These are phyloP conservation scores for Cistogaster globosa DNA, from an alignment of 2,888 invertebrate genomes.

Conservation along the genomic window DNA sequence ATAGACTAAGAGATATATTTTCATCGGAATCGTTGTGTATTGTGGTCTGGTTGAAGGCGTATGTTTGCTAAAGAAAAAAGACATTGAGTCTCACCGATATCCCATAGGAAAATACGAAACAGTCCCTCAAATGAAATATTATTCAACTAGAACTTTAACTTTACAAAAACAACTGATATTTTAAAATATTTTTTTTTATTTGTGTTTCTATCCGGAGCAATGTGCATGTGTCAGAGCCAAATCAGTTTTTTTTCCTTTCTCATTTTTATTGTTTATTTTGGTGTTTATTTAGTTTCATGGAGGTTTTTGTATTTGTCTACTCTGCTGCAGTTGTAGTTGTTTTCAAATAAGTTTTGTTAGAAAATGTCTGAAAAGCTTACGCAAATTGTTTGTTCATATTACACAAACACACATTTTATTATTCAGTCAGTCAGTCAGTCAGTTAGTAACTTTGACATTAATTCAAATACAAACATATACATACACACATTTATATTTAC, in stretches of 20 bases:
- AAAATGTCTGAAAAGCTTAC: constrained; percentile 68
- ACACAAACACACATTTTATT: constrained; percentile 30
- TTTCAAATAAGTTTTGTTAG: constrained; percentile 38
- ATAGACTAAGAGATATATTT: no score
- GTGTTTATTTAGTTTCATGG: constrained; percentile 7
- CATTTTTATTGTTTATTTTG: not conserved
- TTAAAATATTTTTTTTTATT: not conserved
- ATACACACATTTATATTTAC: no score
- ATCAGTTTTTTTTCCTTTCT: not conserved
- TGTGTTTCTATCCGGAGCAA: not conserved
- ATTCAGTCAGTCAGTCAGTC: constrained; percentile 39
- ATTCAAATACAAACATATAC: constrained; percentile 33
- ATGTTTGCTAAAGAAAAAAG: no score
- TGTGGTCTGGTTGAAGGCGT: no score
- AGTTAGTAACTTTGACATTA: constrained; percentile 32
- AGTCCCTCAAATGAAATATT: not conserved
- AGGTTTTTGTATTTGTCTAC: not conserved
- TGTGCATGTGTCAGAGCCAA: not conserved
- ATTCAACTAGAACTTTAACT: not conserved
- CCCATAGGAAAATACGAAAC: no score
- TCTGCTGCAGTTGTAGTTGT: constrained; percentile 11
- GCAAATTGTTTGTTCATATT: constrained; percentile 69
- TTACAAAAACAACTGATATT: not conserved
- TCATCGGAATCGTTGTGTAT: no score
- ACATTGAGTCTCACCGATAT: no score